Percentiles rank a stretch among this genome's conserved stretches.
These are phyloP conservation scores for Cercopithecus hamlyni DNA, from an alignment of 2,797 vertebrate genomes.

Conservation along the genomic window DNA sequence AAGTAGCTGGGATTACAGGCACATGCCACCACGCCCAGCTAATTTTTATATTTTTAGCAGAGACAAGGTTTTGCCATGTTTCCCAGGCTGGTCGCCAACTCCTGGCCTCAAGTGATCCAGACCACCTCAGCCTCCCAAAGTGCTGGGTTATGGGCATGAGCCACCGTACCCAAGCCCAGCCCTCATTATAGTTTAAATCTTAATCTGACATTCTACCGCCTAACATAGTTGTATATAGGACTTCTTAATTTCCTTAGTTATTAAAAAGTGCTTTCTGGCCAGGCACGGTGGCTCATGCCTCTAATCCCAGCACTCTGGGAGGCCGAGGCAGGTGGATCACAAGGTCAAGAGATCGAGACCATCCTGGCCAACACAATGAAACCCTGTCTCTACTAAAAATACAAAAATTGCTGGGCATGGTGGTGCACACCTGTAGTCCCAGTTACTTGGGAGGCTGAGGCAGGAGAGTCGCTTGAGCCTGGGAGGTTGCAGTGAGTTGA, in stretches of 20 bases:
- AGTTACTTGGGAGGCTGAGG: no score
- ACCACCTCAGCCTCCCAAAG: no score
- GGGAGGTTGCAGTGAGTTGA: neutral
- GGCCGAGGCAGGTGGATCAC: neutral
- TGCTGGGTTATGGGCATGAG: no score
- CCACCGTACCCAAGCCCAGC: neutral
- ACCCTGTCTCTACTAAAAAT: neutral
- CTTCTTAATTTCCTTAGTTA: neutral
- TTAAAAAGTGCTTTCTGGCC: neutral
- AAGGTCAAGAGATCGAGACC: neutral
- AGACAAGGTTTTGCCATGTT: neutral
- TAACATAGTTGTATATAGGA: neutral
- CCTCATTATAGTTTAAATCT: neutral
- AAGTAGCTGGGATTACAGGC: neutral
- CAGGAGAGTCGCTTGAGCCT: neutral
- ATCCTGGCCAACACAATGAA: neutral
- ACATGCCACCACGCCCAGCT: fast-evolving
- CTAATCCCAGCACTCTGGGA: neutral
- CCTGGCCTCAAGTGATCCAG: no score
- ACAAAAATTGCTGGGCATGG: neutral
- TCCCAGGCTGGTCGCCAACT: neutral
- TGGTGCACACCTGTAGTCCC: no score
- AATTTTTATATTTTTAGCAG: neutral
- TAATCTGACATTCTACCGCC: neutral
- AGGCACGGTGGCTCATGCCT: neutral